Evolutionary conservation across 2,888 invertebrate species (phyloP).

Genomic region (Nomada hirtipes): DNA sequence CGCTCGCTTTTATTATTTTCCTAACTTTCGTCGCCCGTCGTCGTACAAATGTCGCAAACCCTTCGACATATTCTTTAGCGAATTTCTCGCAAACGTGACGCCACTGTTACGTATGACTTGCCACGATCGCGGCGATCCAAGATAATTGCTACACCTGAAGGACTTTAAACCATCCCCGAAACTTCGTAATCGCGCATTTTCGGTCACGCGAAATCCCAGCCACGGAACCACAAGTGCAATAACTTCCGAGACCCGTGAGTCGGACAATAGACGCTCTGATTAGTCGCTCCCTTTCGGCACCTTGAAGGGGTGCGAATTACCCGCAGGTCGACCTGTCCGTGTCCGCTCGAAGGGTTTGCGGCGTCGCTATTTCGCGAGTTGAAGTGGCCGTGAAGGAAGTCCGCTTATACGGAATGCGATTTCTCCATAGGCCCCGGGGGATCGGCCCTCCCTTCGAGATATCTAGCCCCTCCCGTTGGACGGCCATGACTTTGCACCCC

Average conservation of each 20-base stretch:
- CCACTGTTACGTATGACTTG: background rate
- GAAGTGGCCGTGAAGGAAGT: constrained; percentile 64
- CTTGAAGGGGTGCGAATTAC: constrained; percentile 40
- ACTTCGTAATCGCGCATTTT: background rate
- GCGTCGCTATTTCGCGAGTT: constrained; percentile 62
- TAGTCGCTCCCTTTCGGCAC: constrained; percentile 46
- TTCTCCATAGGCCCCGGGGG: constrained; percentile 66
- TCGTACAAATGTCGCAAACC: background rate
- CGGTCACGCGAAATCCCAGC: constrained; percentile 9
- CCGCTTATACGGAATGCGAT: constrained; percentile 68
- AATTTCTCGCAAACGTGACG: background rate
- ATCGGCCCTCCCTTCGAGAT: constrained; percentile 55
- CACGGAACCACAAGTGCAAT: constrained; percentile 22
- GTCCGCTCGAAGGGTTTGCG: constrained; percentile 50
- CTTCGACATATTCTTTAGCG: background rate
- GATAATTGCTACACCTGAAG: background rate
- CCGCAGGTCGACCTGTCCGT: constrained; percentile 36
- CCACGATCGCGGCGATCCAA: background rate
- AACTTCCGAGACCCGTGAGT: constrained; percentile 37
- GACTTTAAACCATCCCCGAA: background rate
- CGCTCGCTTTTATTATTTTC: too few relatives aligned
- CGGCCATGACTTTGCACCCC: constrained; percentile 65
- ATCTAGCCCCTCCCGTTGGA: constrained; percentile 30
- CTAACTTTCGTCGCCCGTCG: too few relatives aligned
- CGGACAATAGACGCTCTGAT: constrained; percentile 55